Conservation (phyloP, 2,797 vertebrate species). For the Chrosomus eos region DNA sequence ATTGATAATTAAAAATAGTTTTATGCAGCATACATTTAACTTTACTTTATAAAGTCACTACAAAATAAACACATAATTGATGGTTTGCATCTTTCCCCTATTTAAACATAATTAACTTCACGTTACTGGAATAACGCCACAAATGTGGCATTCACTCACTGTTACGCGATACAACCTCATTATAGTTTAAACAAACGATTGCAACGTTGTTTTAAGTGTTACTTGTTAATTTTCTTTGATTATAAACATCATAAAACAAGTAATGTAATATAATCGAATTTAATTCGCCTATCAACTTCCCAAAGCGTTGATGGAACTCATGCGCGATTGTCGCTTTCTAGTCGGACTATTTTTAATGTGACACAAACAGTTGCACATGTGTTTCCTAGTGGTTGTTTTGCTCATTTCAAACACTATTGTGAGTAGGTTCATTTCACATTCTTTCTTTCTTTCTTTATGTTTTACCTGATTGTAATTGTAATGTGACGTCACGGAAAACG, state of each 20-base stretch:
- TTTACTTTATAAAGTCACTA: not conserved
- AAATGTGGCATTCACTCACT: not conserved
- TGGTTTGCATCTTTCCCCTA: no score
- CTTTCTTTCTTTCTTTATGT: not conserved
- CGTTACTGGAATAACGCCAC: not conserved
- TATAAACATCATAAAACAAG: not conserved
- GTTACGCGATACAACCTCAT: not conserved
- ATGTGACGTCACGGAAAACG: not conserved
- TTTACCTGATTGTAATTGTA: not conserved
- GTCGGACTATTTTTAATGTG: slow-evolving; percentile 25
- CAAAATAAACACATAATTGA: not conserved
- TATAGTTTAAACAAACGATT: not conserved
- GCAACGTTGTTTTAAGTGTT: not conserved
- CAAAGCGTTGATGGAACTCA: slow-evolving; percentile 4
- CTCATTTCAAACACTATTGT: not conserved
- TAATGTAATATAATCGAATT: not conserved
- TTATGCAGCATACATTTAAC: not conserved
- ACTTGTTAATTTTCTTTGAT: not conserved
- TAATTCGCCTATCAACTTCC: not conserved
- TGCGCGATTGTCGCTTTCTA: not conserved
- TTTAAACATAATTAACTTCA: not conserved
- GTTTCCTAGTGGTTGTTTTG: not conserved
- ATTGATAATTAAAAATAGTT: not conserved
- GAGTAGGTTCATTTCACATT: not conserved
- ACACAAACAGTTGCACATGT: slow-evolving; percentile 14